These are phyloP conservation scores for Syrista parreyssii DNA, from an alignment of 2,888 invertebrate species.

Conservation along the genomic window DNA sequence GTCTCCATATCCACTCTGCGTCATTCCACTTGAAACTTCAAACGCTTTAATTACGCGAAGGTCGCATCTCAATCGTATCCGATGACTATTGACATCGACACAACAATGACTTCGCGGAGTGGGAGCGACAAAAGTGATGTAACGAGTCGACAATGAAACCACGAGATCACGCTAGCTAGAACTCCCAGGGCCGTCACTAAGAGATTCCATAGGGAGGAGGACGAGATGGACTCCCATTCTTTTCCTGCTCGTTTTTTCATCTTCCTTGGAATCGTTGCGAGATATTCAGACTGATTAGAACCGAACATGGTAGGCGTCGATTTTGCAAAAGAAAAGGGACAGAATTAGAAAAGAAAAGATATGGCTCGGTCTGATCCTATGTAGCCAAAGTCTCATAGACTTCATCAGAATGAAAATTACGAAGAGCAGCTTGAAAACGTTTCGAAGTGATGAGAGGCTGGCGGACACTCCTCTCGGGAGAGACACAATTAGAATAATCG, in stretches of 20 bases:
- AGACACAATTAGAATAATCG: slow-evolving; percentile 58
- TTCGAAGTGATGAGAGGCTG: slow-evolving; percentile 2
- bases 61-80: slow-evolving; percentile 50
- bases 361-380: no score
- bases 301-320: no score
- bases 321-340: no score
- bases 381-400: no score
- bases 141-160: slow-evolving; percentile 50
- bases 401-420: not conserved
- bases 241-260: not conserved
- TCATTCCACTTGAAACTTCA: slow-evolving; percentile 36
- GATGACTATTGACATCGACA: slow-evolving; percentile 52
- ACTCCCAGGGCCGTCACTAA: not conserved
- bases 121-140: slow-evolving; percentile 53
- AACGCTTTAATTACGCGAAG: slow-evolving; percentile 60
- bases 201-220: no score
- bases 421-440: not conserved
- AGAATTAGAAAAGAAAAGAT: no score
- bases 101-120: slow-evolving; percentile 38
- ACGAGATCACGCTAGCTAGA: slow-evolving; percentile 1
- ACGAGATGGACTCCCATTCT: not conserved
- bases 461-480: slow-evolving; percentile 23
- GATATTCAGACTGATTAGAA: no score
- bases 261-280: no score
- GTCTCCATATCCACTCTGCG: not conserved